phyloP scores from a whole-genome alignment of 64 coral and sea anemone genomes.

The Porites lutea region DNA sequence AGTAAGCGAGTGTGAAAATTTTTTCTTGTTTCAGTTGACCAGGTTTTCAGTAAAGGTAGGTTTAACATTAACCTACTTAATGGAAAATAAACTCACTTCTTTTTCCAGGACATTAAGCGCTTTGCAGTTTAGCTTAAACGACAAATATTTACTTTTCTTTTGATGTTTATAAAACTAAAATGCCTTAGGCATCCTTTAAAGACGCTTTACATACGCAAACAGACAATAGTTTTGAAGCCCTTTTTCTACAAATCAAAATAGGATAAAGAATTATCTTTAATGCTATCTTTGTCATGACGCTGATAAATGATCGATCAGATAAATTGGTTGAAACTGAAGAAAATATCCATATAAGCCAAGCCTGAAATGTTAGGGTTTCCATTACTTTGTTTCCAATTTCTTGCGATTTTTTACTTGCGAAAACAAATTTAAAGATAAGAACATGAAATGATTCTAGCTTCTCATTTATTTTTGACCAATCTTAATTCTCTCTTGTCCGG shows the following conservation, averaged over 20 bases:
- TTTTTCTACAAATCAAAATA: too few relatives aligned
- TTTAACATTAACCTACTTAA: background rate
- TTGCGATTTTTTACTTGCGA: too few relatives aligned
- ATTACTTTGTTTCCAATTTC: too few relatives aligned
- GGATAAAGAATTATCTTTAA: background rate
- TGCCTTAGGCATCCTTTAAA: background rate
- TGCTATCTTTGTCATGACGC: background rate
- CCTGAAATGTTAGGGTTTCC: background rate
- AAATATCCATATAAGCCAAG: background rate
- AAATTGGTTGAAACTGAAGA: background rate
- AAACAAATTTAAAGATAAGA: too few relatives aligned
- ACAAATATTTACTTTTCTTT: constrained; percentile 5
- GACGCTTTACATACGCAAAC: background rate
- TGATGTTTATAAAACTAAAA: background rate
- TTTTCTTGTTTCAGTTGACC: too few relatives aligned
- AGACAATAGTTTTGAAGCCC: too few relatives aligned
- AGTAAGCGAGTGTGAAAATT: too few relatives aligned
- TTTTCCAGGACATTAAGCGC: background rate
- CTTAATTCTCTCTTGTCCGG: too few relatives aligned
- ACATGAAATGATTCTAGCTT: too few relatives aligned
- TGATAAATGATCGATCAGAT: background rate
- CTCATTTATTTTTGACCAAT: too few relatives aligned
- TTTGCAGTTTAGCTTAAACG: background rate
- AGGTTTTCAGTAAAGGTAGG: background rate
- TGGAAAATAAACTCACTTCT: background rate